Conservation (phyloP, 2,888 invertebrate genomes). For the Idaea biselata region DNA sequence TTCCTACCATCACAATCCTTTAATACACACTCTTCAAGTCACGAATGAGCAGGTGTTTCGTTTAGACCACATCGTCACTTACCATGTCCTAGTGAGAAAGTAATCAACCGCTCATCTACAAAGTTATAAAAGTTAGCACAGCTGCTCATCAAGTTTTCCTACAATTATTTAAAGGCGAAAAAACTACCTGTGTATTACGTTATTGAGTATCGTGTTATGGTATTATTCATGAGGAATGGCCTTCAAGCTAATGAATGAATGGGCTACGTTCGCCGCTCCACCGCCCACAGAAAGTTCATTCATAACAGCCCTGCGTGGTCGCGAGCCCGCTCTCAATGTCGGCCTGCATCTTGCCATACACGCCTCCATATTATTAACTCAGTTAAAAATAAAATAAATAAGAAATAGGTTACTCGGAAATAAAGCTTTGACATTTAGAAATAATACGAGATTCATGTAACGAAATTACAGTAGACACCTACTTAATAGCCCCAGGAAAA, state of each 20-base stretch:
- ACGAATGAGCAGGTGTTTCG: no score
- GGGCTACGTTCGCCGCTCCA: conserved; percentile 53
- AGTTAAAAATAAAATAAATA: not conserved
- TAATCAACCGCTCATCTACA: no score
- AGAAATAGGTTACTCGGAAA: conserved; percentile 8
- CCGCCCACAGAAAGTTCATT: conserved; percentile 73
- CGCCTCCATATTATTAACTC: conserved; percentile 14
- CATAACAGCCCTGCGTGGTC: conserved; percentile 71
- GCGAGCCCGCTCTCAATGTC: conserved; percentile 58
- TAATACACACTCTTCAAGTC: no score
- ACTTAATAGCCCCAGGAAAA: conserved; percentile 12
- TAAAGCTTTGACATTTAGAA: conserved; percentile 7
- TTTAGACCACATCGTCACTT: no score
- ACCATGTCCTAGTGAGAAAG: no score
- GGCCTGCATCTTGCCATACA: conserved; percentile 41
- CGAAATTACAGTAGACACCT: conserved; percentile 10
- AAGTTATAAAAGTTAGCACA: conserved; percentile 11
- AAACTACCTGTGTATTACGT: conserved; percentile 18
- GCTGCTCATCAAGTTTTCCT: conserved; percentile 1
- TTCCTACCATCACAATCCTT: no score
- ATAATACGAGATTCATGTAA: conserved; percentile 6
- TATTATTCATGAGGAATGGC: conserved; percentile 76
- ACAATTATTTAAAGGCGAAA: conserved; percentile 30
- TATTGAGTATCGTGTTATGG: conserved; percentile 70
- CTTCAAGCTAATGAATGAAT: conserved; percentile 76